A percentile compares a stretch with the other conserved stretches of the same genome.
Evolutionary conservation across 2,113 vertebrate species (phyloP).

Genomic region (Chrysochloris asiatica): DNA sequence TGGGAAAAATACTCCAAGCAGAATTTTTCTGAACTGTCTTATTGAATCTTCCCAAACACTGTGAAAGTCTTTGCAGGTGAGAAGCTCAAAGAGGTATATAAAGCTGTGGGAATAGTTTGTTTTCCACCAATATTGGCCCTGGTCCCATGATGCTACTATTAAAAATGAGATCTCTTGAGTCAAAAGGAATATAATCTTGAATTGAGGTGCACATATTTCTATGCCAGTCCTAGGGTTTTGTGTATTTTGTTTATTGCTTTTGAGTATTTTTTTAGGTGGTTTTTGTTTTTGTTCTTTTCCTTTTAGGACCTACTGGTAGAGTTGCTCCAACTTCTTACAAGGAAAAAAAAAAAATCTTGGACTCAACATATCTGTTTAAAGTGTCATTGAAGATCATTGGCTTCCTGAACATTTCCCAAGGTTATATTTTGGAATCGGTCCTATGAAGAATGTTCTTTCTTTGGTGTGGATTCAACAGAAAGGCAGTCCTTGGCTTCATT

Average conservation of each 20-base stretch:
- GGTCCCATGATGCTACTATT: neutral
- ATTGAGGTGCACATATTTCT: neutral
- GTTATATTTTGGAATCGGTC: neutral
- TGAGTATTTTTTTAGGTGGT: neutral
- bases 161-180: neutral
- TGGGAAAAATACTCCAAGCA: neutral
- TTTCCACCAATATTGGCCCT: neutral
- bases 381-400: neutral
- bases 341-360: neutral
- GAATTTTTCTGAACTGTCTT: neutral
- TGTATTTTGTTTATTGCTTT: neutral
- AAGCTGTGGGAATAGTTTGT: neutral
- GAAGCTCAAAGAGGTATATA: neutral
- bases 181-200: neutral
- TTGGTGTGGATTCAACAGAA: conserved; percentile 13
- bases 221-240: neutral
- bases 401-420: neutral
- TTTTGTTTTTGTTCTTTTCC: neutral
- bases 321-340: neutral
- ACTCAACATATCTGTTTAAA: neutral
- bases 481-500: conserved; percentile 15
- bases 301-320: neutral
- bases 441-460: neutral
- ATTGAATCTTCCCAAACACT: neutral
- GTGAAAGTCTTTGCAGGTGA: neutral